A percentile compares a stretch with the other conserved stretches of the same genome.
These are phyloP conservation scores for Dryoscopus gambensis DNA, from an alignment of 2,113 vertebrate species.

Conservation along the genomic window DNA sequence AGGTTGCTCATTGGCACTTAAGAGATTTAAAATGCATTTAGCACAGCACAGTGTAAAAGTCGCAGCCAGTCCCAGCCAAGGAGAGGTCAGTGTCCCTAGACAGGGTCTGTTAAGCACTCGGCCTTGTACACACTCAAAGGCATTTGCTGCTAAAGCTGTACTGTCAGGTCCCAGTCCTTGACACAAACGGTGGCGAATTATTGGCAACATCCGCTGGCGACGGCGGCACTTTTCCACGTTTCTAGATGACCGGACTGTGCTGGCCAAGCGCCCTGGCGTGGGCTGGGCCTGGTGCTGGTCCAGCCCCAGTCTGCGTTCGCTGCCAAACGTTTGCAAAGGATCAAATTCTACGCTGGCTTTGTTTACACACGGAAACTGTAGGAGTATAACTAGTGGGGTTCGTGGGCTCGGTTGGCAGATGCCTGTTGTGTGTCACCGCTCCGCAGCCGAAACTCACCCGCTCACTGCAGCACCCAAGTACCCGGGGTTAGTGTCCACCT, in stretches of 20 bases:
- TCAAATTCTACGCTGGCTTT: neutral
- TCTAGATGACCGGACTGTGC: neutral
- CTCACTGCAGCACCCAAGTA: neutral
- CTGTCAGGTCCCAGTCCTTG: neutral
- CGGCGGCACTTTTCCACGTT: fast-evolving
- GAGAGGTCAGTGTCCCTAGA: no score
- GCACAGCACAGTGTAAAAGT: neutral
- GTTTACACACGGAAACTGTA: neutral
- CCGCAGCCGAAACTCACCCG: neutral
- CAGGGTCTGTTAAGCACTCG: neutral
- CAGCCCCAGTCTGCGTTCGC: neutral
- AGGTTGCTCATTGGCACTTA: neutral
- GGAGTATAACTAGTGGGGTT: neutral
- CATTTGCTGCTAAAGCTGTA: neutral
- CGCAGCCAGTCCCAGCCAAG: neutral
- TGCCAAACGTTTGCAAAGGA: neutral
- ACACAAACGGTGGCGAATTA: fast-evolving
- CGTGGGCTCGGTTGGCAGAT: neutral
- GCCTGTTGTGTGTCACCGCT: neutral
- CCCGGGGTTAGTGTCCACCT: neutral
- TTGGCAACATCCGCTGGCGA: fast-evolving
- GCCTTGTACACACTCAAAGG: neutral
- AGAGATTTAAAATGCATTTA: neutral
- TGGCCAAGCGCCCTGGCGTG: neutral
- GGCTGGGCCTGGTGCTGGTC: neutral